A percentile compares a stretch with the other conserved stretches of the same genome.
These are phyloP conservation scores for Chionodraco myersi DNA, from an alignment of 2,113 vertebrate genomes.

Conservation along the genomic window DNA sequence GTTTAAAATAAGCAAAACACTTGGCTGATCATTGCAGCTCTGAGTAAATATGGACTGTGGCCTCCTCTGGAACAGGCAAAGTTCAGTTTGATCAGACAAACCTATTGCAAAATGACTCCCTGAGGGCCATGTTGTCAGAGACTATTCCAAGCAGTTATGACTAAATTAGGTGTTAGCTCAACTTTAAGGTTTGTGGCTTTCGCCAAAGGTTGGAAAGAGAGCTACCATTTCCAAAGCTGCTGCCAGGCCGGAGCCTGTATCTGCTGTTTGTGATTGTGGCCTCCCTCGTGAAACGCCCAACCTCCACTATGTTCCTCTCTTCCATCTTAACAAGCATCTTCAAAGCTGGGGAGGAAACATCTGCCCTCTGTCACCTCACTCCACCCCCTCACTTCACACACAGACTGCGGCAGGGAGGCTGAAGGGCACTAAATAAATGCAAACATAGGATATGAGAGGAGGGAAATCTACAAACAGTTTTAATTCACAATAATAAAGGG, in stretches of 20 bases:
- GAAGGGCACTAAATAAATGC: constrained; percentile 23
- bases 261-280: constrained; percentile 25
- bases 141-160: constrained; percentile 1
- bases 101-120: constrained; percentile 20
- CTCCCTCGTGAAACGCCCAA: constrained; percentile 33
- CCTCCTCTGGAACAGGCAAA: constrained; percentile 33
- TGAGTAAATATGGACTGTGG: constrained; percentile 34
- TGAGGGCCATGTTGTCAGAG: not conserved
- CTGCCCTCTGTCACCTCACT: constrained; percentile 62
- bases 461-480: not conserved
- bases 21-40: constrained; percentile 6
- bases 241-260: constrained; percentile 34
- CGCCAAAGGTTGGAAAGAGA: constrained; percentile 23
- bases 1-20: not conserved
- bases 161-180: constrained; percentile 37
- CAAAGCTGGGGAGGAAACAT: constrained; percentile 71
- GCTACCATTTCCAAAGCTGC: constrained; percentile 46
- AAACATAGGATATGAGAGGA: not conserved
- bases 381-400: constrained; percentile 76
- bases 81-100: constrained; percentile 43
- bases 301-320: constrained; percentile 37
- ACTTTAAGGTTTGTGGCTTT: constrained; percentile 40
- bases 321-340: constrained; percentile 62
- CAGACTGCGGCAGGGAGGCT: not conserved
- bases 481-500: not conserved